Evolutionary conservation across 2,888 invertebrate genomes (phyloP).

Genomic region (Macrostomum cliftonense): DNA sequence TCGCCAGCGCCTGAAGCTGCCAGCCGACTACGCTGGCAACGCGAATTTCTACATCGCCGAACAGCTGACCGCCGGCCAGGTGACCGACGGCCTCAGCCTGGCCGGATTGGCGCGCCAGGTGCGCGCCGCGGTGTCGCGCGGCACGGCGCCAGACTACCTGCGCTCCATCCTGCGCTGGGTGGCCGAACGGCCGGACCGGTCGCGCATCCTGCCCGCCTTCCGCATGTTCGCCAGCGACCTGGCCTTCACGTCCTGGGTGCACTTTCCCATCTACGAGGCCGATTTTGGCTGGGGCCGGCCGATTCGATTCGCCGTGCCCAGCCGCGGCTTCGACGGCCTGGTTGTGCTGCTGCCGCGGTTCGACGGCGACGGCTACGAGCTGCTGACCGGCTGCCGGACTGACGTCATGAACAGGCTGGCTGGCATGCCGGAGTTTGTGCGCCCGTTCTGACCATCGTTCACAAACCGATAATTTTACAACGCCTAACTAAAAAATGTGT

Average conservation of each 20-base stretch:
- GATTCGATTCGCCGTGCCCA: background rate
- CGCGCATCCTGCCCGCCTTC: background rate
- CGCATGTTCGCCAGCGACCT: background rate
- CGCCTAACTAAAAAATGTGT: too few species aligned
- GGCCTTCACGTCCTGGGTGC: background rate
- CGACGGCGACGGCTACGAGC: too few species aligned
- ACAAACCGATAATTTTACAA: too few species aligned
- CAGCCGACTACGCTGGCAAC: background rate
- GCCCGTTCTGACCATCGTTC: too few species aligned
- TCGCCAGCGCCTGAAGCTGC: too few species aligned
- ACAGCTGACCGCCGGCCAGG: background rate
- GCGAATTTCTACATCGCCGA: background rate
- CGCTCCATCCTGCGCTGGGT: background rate
- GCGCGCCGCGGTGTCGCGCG: background rate
- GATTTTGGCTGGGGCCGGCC: slow-evolving; percentile 1
- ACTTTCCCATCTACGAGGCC: background rate
- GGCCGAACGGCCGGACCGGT: background rate
- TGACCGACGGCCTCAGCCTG: background rate
- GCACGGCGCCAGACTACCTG: background rate
- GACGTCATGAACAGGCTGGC: too few species aligned
- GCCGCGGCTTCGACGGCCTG: background rate
- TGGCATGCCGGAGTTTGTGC: too few species aligned
- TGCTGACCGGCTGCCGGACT: too few species aligned
- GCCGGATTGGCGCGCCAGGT: background rate
- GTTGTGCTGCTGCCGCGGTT: background rate